Evolutionary conservation across 2,113 vertebrate species (phyloP).

Genomic region (Xiphias gladius): DNA sequence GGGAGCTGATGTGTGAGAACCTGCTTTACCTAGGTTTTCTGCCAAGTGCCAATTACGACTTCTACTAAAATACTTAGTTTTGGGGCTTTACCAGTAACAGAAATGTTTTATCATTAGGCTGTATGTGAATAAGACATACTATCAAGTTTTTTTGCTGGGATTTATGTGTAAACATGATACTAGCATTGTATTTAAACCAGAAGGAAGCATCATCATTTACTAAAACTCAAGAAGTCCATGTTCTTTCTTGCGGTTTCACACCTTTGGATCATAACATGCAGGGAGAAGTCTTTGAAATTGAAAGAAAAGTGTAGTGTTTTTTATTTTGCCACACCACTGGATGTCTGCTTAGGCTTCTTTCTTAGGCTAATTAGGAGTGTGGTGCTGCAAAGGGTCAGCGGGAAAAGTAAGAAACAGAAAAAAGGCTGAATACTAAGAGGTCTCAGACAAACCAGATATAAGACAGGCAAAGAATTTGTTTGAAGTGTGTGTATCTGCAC

Average conservation of each 20-base stretch:
- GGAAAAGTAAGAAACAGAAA: not conserved
- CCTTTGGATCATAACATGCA: not conserved
- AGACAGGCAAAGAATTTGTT: not conserved
- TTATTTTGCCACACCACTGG: too few relatives aligned
- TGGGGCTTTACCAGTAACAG: not conserved
- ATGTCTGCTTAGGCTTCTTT: not conserved
- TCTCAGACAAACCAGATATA: not conserved
- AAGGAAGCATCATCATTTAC: not conserved
- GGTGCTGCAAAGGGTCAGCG: not conserved
- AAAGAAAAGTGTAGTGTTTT: not conserved
- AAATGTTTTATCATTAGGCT: not conserved
- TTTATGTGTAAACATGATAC: not conserved
- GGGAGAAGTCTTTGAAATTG: not conserved
- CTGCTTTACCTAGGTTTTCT: not conserved
- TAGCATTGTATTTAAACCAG: not conserved
- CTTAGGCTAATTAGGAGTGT: not conserved
- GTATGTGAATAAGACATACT: not conserved
- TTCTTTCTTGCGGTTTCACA: not conserved
- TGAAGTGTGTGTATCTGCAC: not conserved
- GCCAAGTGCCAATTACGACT: not conserved
- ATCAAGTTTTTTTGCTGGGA: not conserved
- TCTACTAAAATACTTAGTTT: not conserved
- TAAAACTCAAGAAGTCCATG: not conserved
- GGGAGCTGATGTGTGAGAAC: constrained; percentile 8
- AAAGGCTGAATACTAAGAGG: not conserved